Base-by-base conservation (phyloP, 2,888 invertebrate species). In the Octonoba sinensis region DNA sequence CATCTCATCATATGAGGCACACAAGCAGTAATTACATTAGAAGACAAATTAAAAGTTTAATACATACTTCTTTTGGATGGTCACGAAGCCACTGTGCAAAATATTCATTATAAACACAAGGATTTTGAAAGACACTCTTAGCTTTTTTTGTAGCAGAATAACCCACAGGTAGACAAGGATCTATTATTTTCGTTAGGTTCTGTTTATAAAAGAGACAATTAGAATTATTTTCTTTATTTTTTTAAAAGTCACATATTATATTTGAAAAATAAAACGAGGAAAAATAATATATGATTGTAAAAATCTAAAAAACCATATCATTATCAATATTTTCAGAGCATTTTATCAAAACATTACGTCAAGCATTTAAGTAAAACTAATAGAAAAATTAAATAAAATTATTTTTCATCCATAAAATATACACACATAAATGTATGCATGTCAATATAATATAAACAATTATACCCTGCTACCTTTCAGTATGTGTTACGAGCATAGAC, bases 101-200 rank as follows among this genome's bases (percentile, higher is more conserved):
- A 22, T 82, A 36, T 66, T 56, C 18, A 47, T 64, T 76, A 13
- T 46, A 16, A 44, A 74, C 51, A 18, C 82, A 82, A 36, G 76
- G 71, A 20, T 66, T 27, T 12, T 72, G 47, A 18, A 70, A 71
- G 8, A 76, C 76, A 13, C 18, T 24, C 18, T 62, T 27, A 4
- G 72, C 54, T 54, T 67, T 27, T 1, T 76, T 16, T 47, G 24
- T 20, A 20, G 47, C 27, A 51, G 20, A n/a, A 65, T 59, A 69
- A 12, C 72, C 67, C 6, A 15, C 46, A 3, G 88, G 87, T 15
- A 86, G 86, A 86, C 89, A 89, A 1, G 88, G 88, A 72, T 87
- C 75, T 56, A 4, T 16, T 36, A 76, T 20, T 18, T 22, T 59
- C 3, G 24, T 66, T 18, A 36, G 18, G 57, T 59, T 49, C 22